Evolutionary conservation across 1,140 invertebrate genomes (phyloP), one percentile per base, ranked within the genome.

Genomic region (Listronotus bonariensis): DNA sequence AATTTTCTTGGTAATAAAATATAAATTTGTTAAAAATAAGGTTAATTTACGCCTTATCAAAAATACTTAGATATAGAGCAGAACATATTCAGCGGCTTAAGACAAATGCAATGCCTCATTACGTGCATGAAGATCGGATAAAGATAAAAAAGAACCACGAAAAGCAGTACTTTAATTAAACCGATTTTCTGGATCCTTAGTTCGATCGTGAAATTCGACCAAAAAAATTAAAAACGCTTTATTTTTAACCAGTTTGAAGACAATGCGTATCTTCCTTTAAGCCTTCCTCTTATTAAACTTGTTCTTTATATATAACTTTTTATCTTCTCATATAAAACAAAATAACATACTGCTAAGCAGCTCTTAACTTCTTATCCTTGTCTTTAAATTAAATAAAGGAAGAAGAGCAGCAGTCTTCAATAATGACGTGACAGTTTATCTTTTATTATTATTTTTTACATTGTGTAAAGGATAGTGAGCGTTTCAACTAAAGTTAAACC

Each of bases 361-460:
- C 31, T 15, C 32, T 53, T 34, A 53, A 53, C 14, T 34, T 15
- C 32, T 34, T 17, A 36, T 53, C 51, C 32, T 36, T 18, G 53
- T 42, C 31, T 46, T 31, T 10, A 46, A 57, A 57, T 57, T 57
- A 41, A 57, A 57, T 57, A 42, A 60, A 60, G 12, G 45, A 32
- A 60, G 58, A 34, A 58, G 15, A 26, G 34, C 52, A 40, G 46
- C 20, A 60, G 41, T 60, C n/a, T 49, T 52, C 46, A 17, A 58
- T 65, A 65, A 65, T 57, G 62, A 57, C 55, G 49, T 63, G 60
- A 63, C 52, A 63, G 60, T 63, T 63, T 63, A 63, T 54, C 48
- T 63, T 63, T 63, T 54, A 63, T 63, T 40, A 54, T 61, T 59
- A 46, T 45, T 36, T 57, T 20, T 17, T 42, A 20, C 11, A 32